These are phyloP conservation scores for Chloropsis hardwickii DNA, from an alignment of 2,113 vertebrate genomes.

Conservation along the genomic window DNA sequence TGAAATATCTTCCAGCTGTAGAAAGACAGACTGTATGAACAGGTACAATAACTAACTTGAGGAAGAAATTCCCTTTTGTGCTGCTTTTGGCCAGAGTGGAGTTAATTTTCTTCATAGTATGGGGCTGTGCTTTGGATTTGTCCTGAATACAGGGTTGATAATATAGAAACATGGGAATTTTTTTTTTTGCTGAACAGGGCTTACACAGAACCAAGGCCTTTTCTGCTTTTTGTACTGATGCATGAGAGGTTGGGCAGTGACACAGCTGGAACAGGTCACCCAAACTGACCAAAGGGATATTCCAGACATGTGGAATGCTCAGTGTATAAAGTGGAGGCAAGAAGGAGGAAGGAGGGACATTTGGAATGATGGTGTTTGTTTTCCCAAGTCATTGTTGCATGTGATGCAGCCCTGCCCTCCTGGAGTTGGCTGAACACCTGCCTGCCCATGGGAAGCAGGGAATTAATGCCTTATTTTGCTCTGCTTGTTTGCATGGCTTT, in stretches of 20 bases:
- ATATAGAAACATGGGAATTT: neutral
- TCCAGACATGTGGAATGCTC: neutral
- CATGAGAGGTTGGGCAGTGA: neutral
- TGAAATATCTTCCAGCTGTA: neutral
- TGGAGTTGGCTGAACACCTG: neutral
- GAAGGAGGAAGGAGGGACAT: neutral
- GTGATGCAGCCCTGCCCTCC: neutral
- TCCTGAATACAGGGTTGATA: neutral
- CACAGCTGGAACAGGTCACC: neutral
- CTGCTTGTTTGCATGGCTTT: neutral
- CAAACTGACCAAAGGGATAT: neutral
- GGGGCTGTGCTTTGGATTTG: neutral
- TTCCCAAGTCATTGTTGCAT: fast-evolving
- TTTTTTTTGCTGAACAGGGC: neutral
- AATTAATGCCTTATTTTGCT: neutral
- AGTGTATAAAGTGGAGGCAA: neutral
- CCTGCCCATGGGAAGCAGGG: neutral
- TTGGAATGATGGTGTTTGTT: neutral
- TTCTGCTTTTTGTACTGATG: neutral
- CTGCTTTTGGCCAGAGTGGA: neutral
- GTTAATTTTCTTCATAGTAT: neutral
- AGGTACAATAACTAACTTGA: neutral
- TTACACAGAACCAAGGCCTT: neutral
- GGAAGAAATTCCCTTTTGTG: neutral
- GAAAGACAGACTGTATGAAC: neutral